phyloP scores from a whole-genome alignment of 2,113 vertebrate genomes.

The Smithornis capensis region DNA sequence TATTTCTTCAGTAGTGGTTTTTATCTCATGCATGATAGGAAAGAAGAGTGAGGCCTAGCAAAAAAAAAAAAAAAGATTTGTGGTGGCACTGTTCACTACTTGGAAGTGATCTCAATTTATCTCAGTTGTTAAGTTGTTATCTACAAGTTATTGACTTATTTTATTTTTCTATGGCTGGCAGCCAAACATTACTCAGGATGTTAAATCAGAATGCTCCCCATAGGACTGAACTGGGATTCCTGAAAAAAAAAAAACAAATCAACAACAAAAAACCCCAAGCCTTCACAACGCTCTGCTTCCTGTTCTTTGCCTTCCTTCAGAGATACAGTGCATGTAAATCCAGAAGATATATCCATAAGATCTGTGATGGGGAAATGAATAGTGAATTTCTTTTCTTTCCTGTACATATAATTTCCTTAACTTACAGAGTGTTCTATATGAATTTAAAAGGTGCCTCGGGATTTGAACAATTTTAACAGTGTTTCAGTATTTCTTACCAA shows the following conservation, averaged over 20 bases:
- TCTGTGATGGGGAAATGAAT: background rate
- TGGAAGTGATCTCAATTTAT: background rate
- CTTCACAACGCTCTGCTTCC: background rate
- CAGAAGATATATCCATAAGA: no score
- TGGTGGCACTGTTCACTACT: background rate
- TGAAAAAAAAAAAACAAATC: background rate
- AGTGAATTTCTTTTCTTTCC: background rate
- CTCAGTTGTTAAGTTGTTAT: background rate
- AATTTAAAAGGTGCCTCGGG: background rate
- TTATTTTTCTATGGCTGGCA: background rate
- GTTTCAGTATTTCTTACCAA: background rate
- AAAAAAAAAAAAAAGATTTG: background rate
- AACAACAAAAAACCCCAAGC: background rate
- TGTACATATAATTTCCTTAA: background rate
- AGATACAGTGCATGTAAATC: background rate
- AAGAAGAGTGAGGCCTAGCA: background rate
- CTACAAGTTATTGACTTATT: background rate
- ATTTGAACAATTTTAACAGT: background rate
- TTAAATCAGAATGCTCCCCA: background rate
- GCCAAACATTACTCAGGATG: background rate
- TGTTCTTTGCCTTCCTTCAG: background rate
- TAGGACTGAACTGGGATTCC: background rate
- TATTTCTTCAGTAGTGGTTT: background rate
- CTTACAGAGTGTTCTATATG: background rate
- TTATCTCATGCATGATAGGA: rapidly evolving